These are phyloP conservation scores for Merops nubicus DNA, from an alignment of 2,113 vertebrate species.

Conservation along the genomic window DNA sequence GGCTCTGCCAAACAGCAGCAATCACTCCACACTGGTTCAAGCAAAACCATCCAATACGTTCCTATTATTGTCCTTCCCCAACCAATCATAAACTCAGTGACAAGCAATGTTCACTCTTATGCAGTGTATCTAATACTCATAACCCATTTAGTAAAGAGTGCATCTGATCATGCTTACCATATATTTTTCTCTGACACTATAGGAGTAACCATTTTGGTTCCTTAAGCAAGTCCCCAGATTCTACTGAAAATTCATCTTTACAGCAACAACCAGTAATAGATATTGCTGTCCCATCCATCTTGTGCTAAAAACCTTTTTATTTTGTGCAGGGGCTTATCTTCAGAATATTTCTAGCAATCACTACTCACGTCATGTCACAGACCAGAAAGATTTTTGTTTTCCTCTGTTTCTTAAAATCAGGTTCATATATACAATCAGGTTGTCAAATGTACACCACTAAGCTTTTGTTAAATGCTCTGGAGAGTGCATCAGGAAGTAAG, in stretches of 20 bases:
- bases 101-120: neutral
- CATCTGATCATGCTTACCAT: neutral
- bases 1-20: neutral
- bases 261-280: neutral
- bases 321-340: neutral
- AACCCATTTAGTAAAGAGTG: neutral
- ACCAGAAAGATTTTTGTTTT: neutral
- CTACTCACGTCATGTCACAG: neutral
- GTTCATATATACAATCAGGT: neutral
- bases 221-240: neutral
- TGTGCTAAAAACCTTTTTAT: neutral
- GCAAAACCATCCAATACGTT: neutral
- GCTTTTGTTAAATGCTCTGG: neutral
- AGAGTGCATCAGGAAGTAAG: neutral
- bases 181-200: neutral
- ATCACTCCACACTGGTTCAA: neutral
- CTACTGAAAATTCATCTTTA: neutral
- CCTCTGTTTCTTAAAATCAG: neutral
- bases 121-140: neutral
- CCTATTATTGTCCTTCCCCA: neutral
- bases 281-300: neutral
- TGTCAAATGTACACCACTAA: neutral
- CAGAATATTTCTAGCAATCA: neutral
- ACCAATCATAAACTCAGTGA: neutral
- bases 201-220: neutral